Evolutionary conservation across 2,888 invertebrate genomes (phyloP).

Genomic region (Pogonocherus hispidulus): DNA sequence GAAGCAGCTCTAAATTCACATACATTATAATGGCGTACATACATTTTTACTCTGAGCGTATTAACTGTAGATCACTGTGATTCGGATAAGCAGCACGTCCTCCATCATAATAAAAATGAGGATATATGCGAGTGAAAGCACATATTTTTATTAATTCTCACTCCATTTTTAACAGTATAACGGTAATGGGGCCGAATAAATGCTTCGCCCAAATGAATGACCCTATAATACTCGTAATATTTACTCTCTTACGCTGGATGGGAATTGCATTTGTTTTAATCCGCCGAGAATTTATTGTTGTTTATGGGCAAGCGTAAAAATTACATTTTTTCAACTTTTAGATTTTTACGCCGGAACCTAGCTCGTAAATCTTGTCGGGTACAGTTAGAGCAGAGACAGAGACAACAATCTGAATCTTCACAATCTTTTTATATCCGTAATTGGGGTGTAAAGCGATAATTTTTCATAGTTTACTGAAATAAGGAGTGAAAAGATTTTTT

Average conservation of each 20-base stretch:
- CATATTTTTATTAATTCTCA: constrained; percentile 57
- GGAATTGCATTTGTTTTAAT: constrained; percentile 35
- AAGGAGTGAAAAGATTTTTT: too few species aligned
- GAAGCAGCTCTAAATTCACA: constrained; percentile 61
- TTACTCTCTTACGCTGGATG: constrained; percentile 27
- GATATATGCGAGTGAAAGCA: constrained; percentile 48
- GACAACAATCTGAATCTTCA: too few species aligned
- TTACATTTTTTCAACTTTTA: constrained; percentile 10
- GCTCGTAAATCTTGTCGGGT: constrained; percentile 11
- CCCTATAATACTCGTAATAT: constrained; percentile 43
- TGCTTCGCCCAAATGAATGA: constrained; percentile 39
- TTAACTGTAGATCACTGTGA: constrained; percentile 61
- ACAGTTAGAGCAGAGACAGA: too few species aligned
- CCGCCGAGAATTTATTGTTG: constrained; percentile 30
- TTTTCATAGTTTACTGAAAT: too few species aligned
- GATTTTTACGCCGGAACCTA: neutral
- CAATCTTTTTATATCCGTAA: too few species aligned
- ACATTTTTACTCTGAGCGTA: constrained; percentile 68
- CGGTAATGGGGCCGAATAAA: constrained; percentile 42
- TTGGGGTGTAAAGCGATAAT: too few species aligned
- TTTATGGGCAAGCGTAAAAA: constrained; percentile 25
- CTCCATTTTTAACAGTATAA: constrained; percentile 51
- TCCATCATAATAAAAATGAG: constrained; percentile 57
- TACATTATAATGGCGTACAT: constrained; percentile 67
- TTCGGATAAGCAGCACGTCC: constrained; percentile 50